phyloP scores from a whole-genome alignment of 2,113 vertebrate species.

The Larimichthys crocea region DNA sequence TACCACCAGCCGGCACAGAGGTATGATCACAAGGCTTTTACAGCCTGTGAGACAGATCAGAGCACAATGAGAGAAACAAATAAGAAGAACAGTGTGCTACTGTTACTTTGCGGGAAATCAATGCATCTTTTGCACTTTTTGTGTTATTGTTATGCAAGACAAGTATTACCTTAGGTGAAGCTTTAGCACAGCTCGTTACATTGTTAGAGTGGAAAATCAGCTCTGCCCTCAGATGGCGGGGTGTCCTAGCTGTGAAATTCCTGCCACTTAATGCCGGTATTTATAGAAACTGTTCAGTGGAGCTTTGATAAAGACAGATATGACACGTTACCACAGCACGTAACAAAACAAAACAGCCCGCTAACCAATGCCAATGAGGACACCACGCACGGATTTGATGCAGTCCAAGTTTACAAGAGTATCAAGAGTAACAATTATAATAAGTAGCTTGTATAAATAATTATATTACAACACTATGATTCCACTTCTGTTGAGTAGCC shows the following conservation, averaged over 20 bases:
- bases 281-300: slow-evolving; percentile 73
- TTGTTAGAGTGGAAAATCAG: slow-evolving; percentile 72
- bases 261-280: slow-evolving; percentile 79
- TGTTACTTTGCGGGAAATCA: neutral
- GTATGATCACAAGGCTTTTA: slow-evolving; percentile 37
- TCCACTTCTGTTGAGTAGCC: neutral
- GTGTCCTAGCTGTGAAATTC: slow-evolving; percentile 78
- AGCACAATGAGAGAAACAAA: slow-evolving; percentile 1
- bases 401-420: neutral
- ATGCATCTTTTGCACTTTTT: slow-evolving; percentile 1
- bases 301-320: slow-evolving; percentile 73
- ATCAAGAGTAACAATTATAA: neutral
- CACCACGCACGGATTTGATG: neutral
- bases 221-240: slow-evolving; percentile 63
- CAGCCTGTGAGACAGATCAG: slow-evolving; percentile 21
- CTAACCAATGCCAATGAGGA: neutral
- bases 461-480: neutral
- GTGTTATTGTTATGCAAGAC: neutral
- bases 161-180: slow-evolving; percentile 17
- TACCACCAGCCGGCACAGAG: slow-evolving; percentile 26
- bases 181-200: slow-evolving; percentile 40
- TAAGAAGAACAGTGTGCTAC: neutral
- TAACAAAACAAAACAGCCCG: slow-evolving; percentile 26
- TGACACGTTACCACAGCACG: slow-evolving; percentile 51
- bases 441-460: neutral